Evolutionary conservation across 1,140 invertebrate genomes (phyloP).

Genomic region (Drosophila varians): DNA sequence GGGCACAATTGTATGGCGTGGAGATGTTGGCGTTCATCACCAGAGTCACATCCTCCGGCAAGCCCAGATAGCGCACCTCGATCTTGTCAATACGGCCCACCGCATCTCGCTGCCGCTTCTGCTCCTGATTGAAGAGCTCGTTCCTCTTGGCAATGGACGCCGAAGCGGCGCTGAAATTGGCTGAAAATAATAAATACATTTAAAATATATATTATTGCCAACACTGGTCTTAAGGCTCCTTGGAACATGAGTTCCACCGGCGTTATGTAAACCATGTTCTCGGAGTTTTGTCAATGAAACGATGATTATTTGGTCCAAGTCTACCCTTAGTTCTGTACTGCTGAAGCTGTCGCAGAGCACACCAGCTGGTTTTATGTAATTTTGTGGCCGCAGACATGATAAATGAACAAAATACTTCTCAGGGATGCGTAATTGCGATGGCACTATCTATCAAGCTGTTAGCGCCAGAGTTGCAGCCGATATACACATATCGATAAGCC

Average conservation of each 20-base stretch:
- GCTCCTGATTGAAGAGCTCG: slow-evolving; percentile 92
- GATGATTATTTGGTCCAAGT: background rate
- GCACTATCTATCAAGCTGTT: background rate
- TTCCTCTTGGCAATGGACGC: slow-evolving; percentile 84
- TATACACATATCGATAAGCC: background rate
- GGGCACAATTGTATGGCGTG: slow-evolving; percentile 96
- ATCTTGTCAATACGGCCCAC: slow-evolving; percentile 96
- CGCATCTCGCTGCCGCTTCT: slow-evolving; percentile 88
- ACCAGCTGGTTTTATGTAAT: slow-evolving; percentile 59
- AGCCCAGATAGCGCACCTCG: slow-evolving; percentile 90
- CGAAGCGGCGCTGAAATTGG: slow-evolving; percentile 20
- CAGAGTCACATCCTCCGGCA: slow-evolving; percentile 89
- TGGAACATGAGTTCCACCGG: slow-evolving; percentile 3
- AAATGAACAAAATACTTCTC: slow-evolving; percentile 31
- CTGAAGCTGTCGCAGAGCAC: slow-evolving; percentile 45
- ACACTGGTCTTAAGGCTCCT: background rate
- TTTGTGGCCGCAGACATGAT: slow-evolving; percentile 61
- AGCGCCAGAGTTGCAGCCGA: background rate
- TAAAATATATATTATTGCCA: too few relatives aligned
- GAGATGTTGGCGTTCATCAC: slow-evolving; percentile 97
- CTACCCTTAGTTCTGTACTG: slow-evolving; percentile 54
- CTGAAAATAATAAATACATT: slow-evolving; percentile 37
- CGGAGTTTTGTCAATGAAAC: slow-evolving; percentile 15
- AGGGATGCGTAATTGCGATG: slow-evolving; percentile 11
- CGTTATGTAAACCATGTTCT: slow-evolving; percentile 53